These are phyloP conservation scores for Pachydiplax longipennis DNA, from an alignment of 2,888 invertebrate genomes.

Conservation along the genomic window DNA sequence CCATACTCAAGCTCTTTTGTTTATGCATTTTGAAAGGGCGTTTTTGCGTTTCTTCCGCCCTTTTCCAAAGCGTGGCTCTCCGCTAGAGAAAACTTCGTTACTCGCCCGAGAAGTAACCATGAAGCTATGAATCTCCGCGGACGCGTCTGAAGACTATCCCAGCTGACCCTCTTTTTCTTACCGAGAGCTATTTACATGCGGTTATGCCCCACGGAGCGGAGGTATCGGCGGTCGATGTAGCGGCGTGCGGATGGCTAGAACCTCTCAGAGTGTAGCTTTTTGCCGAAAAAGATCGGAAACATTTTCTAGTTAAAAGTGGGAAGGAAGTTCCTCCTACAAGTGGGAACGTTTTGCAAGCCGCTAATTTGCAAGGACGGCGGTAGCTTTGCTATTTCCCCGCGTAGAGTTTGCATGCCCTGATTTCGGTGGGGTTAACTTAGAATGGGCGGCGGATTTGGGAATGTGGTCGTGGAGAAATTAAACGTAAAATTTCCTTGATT, in stretches of 20 bases:
- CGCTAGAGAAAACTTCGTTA: background rate
- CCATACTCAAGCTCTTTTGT: background rate
- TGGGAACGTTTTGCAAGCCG: background rate
- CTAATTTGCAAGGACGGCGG: background rate
- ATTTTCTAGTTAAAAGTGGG: background rate
- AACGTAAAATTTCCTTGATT: background rate
- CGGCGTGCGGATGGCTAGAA: background rate
- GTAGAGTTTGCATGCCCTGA: background rate
- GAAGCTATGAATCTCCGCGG: background rate
- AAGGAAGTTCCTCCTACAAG: no score
- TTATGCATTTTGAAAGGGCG: conserved; percentile 18
- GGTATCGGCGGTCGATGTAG: background rate
- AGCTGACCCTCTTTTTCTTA: background rate
- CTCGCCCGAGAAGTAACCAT: background rate
- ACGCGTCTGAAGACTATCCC: background rate
- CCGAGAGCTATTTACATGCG: background rate
- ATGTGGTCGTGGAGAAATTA: background rate
- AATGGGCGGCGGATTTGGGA: background rate
- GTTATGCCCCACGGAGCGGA: background rate
- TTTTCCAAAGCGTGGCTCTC: background rate
- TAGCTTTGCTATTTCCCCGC: background rate
- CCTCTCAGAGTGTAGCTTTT: background rate
- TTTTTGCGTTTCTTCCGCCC: background rate
- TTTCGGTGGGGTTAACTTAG: background rate
- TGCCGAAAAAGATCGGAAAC: background rate